Percentiles rank a stretch among this genome's conserved stretches.
These are phyloP conservation scores for Drymonia ruficornis DNA, from an alignment of 2,888 invertebrate genomes.

Conservation along the genomic window DNA sequence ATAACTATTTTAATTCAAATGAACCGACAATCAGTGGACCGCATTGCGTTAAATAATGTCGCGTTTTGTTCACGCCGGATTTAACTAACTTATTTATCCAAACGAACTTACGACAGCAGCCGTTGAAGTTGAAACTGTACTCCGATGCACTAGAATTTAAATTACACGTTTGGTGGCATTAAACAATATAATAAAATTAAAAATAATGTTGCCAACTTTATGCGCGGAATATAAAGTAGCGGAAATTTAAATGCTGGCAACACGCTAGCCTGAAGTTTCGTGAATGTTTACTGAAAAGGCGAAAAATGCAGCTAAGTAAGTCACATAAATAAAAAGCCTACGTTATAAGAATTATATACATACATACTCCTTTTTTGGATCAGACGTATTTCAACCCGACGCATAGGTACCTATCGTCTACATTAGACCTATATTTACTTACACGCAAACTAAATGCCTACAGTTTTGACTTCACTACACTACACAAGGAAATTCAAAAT, in stretches of 20 bases:
- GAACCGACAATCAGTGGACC: slow-evolving; percentile 17
- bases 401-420: too few relatives aligned
- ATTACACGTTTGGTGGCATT: background rate
- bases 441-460: too few relatives aligned
- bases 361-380: too few relatives aligned
- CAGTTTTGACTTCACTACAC: too few relatives aligned
- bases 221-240: slow-evolving; percentile 1
- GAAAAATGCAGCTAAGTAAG: background rate
- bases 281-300: background rate
- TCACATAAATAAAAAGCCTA: too few relatives aligned
- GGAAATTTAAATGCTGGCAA: background rate
- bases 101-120: slow-evolving; percentile 10
- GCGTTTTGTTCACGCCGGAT: slow-evolving; percentile 25
- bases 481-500: too few relatives aligned
- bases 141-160: background rate
- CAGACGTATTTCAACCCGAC: too few relatives aligned
- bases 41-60: slow-evolving; percentile 23
- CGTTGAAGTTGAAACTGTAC: slow-evolving; percentile 7
- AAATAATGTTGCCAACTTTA: slow-evolving; percentile 1
- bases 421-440: too few relatives aligned
- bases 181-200: slow-evolving; percentile 5
- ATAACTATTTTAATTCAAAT: slow-evolving; percentile 28
- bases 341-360: too few relatives aligned
- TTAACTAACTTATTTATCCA: slow-evolving; percentile 30
- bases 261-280: background rate